These are phyloP conservation scores for Bovichtus variegatus DNA, from an alignment of 2,797 vertebrate species.

Conservation along the genomic window DNA sequence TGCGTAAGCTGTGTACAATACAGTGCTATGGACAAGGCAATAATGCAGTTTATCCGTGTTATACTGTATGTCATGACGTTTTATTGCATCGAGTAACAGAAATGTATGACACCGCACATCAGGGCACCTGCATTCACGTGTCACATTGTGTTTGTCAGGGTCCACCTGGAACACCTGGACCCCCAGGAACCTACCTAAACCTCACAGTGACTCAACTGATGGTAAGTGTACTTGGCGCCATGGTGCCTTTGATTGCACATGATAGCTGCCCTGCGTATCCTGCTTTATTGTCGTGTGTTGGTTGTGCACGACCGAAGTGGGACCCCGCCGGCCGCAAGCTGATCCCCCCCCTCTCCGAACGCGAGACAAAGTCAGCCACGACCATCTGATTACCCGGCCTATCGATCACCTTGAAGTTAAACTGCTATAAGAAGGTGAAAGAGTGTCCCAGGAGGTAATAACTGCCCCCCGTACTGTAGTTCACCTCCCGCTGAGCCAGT, in stretches of 20 bases:
- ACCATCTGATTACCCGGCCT: too few species aligned
- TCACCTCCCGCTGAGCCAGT: too few species aligned
- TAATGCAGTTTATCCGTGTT: background rate
- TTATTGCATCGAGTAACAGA: background rate
- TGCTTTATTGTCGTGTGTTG: background rate
- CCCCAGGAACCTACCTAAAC: constrained; percentile 71
- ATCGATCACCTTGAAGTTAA: too few species aligned
- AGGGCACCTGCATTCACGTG: background rate
- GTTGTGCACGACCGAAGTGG: too few species aligned
- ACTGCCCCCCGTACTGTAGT: too few species aligned
- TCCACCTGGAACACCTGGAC: constrained; percentile 81
- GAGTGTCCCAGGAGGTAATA: too few species aligned
- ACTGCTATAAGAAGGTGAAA: too few species aligned
- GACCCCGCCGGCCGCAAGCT: too few species aligned
- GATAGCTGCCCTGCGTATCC: too few species aligned
- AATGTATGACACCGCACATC: background rate
- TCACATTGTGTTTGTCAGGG: constrained; percentile 77
- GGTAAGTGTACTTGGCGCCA: constrained; percentile 65
- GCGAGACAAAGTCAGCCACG: too few species aligned
- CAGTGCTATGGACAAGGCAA: background rate
- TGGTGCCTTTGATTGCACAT: background rate
- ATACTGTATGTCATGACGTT: background rate
- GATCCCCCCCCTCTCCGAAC: too few species aligned
- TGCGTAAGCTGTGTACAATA: background rate
- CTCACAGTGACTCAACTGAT: constrained; percentile 81